These are phyloP conservation scores for Tinea trinotella DNA, from an alignment of 2,888 invertebrate genomes.

Conservation along the genomic window DNA sequence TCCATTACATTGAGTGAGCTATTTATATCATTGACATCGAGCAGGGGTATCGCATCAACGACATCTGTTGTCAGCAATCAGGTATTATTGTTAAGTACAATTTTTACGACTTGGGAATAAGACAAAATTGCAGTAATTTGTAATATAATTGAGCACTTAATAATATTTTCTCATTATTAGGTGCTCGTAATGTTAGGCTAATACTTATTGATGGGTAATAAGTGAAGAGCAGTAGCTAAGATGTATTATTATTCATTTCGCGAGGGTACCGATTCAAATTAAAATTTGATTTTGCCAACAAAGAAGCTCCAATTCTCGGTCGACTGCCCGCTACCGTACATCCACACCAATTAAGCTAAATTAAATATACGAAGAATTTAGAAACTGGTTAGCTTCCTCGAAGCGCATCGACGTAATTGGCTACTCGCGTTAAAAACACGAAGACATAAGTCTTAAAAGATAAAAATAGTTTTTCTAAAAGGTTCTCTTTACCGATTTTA, in stretches of 20 bases:
- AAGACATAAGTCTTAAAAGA: constrained; percentile 34
- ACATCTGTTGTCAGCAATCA: constrained; percentile 24
- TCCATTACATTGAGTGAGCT: not conserved
- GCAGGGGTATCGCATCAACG: not conserved
- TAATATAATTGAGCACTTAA: not conserved
- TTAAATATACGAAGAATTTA: constrained; percentile 71
- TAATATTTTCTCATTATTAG: too few species aligned
- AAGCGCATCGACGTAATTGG: constrained; percentile 70
- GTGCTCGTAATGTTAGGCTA: too few species aligned
- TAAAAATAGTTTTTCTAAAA: constrained; percentile 5
- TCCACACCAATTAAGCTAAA: constrained; percentile 68
- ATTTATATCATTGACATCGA: not conserved
- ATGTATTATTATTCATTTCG: too few species aligned
- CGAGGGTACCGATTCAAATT: constrained; percentile 48
- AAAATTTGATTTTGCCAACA: constrained; percentile 55
- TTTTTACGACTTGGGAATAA: constrained; percentile 29
- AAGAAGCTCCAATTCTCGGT: constrained; percentile 64
- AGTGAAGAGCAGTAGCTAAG: too few species aligned
- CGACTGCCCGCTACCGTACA: constrained; percentile 56
- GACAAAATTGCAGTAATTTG: constrained; percentile 23
- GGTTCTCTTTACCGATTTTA: constrained; percentile 25
- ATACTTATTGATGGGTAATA: too few species aligned
- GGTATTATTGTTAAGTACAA: constrained; percentile 23
- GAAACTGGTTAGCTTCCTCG: constrained; percentile 70
- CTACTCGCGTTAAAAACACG: constrained; percentile 55